Conservation (phyloP, 2,797 vertebrate genomes). For the Pampus argenteus region DNA sequence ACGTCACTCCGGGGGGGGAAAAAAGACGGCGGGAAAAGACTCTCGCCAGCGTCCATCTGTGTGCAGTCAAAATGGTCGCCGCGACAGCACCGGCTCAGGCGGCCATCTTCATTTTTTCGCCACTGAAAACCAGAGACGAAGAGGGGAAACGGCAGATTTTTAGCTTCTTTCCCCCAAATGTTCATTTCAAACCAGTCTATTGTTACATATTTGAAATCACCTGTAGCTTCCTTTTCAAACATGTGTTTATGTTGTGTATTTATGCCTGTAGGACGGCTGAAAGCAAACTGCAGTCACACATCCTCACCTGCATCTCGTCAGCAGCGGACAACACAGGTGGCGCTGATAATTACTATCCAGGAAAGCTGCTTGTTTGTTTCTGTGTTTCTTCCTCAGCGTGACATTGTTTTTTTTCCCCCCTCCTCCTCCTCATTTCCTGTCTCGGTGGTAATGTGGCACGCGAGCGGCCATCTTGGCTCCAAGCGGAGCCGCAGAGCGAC, state of each 20-base stretch:
- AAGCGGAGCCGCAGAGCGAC: constrained; percentile 12
- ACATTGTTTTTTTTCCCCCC: constrained; percentile 20
- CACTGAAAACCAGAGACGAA: constrained; percentile 9
- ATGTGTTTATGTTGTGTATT: not conserved
- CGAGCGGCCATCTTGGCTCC: constrained; percentile 39
- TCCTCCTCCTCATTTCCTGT: constrained; percentile 24
- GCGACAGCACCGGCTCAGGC: not conserved
- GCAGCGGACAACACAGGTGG: not conserved
- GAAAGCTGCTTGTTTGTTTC: constrained; percentile 14
- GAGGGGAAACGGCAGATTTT: not conserved
- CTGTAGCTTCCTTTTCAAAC: not conserved
- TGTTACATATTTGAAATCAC: not conserved
- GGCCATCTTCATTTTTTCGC: constrained; percentile 54
- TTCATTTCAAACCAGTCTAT: not conserved
- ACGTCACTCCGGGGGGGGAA: not conserved
- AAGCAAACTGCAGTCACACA: not conserved
- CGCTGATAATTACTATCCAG: not conserved
- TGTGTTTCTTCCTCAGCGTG: not conserved
- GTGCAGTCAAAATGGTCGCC: constrained; percentile 10
- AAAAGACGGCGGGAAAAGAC: not conserved
- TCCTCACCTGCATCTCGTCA: constrained; percentile 8
- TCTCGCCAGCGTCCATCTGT: constrained; percentile 27
- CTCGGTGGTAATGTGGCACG: constrained; percentile 4
- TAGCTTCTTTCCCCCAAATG: constrained; percentile 11
- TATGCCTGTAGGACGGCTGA: not conserved